Conservation (phyloP, 1,140 invertebrate species). For the Drosophila oshimai region DNA sequence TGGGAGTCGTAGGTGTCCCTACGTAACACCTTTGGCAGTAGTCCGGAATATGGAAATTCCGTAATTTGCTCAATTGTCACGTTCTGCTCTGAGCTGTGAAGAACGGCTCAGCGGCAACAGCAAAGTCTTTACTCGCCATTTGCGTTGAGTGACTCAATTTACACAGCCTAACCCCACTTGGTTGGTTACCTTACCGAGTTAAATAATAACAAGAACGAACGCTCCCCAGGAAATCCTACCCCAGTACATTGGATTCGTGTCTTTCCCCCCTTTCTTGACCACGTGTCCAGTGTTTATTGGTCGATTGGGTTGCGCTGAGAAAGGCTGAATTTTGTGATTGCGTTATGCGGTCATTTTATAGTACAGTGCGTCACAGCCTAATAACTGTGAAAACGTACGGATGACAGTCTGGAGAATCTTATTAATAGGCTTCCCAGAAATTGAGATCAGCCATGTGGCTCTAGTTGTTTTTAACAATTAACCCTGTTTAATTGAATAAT, state of each 20-base stretch:
- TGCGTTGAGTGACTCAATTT: slow-evolving; percentile 34
- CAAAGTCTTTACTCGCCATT: slow-evolving; percentile 19
- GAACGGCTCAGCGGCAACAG: slow-evolving; percentile 16
- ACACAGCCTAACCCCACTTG: slow-evolving; percentile 1
- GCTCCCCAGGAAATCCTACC: slow-evolving; percentile 7
- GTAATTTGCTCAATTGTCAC: slow-evolving; percentile 44
- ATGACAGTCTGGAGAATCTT: not conserved
- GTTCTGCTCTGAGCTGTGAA: slow-evolving; percentile 26
- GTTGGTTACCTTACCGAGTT: not conserved
- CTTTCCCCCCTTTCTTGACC: not conserved
- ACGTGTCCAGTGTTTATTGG: slow-evolving; percentile 26
- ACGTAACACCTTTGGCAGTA: slow-evolving; percentile 15
- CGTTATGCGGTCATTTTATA: not conserved
- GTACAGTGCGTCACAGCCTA: slow-evolving; percentile 4
- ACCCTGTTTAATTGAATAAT: not conserved
- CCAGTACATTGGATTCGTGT: slow-evolving; percentile 1
- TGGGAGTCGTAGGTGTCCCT: not conserved
- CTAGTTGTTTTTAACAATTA: not conserved
- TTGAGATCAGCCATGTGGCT: not conserved
- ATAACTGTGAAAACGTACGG: not conserved
- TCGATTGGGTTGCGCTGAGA: not conserved
- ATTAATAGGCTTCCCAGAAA: not conserved
- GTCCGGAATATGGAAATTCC: slow-evolving; percentile 22
- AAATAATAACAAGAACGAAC: too few relatives aligned
- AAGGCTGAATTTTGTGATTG: slow-evolving; percentile 12